These are phyloP conservation scores for Macroteleia sp. DNA, from an alignment of 2,888 invertebrate species.

Conservation along the genomic window DNA sequence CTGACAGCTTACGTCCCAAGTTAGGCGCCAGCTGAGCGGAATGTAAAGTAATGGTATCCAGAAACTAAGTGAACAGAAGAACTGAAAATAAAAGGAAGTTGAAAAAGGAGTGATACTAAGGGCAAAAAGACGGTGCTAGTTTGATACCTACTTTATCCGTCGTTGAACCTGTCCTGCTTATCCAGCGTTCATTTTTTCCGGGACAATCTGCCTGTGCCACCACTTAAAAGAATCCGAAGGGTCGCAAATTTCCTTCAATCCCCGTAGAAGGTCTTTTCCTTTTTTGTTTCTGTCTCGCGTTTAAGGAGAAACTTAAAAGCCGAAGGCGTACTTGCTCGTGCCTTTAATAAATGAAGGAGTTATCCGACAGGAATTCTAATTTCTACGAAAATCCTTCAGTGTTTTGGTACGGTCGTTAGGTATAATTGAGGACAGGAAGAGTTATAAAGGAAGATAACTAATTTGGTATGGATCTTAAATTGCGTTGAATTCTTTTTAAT, in stretches of 20 bases:
- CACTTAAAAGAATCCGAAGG: conserved; percentile 46
- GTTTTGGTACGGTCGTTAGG: conserved; percentile 51
- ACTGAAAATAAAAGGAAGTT: conserved; percentile 45
- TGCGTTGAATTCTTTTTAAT: conserved; percentile 51
- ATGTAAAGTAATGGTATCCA: conserved; percentile 73
- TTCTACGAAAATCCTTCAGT: conserved; percentile 48
- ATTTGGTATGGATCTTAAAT: conserved; percentile 56
- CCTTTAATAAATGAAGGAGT: conserved; percentile 60
- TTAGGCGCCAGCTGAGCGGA: conserved; percentile 70
- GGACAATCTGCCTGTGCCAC: conserved; percentile 23
- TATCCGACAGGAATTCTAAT: conserved; percentile 57
- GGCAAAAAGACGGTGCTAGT: conserved; percentile 25
- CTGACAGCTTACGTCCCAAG: conserved; percentile 72
- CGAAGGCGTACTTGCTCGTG: conserved; percentile 22
- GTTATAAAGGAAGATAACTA: conserved; percentile 54
- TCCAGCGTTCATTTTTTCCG: conserved; percentile 46
- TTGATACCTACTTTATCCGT: conserved; percentile 44
- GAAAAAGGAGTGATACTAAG: conserved; percentile 38
- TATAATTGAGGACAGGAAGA: conserved; percentile 59
- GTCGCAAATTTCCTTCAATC: conserved; percentile 42
- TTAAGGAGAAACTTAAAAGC: conserved; percentile 22
- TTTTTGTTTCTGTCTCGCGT: conserved; percentile 36
- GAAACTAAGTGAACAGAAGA: conserved; percentile 62
- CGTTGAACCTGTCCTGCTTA: conserved; percentile 41
- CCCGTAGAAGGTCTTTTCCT: conserved; percentile 3